Evolutionary conservation across 2,113 vertebrate species (phyloP).

Genomic region (Osmerus eperlanus): DNA sequence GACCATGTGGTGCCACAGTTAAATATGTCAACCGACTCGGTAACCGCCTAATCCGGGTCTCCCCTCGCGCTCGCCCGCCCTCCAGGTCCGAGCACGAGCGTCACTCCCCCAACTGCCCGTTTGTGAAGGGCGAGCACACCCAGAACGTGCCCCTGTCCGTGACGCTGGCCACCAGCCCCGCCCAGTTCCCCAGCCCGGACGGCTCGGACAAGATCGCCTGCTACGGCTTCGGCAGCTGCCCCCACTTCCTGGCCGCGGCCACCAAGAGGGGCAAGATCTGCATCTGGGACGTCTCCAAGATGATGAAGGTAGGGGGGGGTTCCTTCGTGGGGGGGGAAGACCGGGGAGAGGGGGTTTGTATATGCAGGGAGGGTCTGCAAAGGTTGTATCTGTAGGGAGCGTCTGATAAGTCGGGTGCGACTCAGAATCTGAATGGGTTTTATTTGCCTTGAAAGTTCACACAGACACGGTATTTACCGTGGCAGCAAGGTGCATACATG

Average conservation of each 20-base stretch:
- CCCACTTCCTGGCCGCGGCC: constrained; percentile 94
- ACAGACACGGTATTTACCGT: too few species aligned
- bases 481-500: too few species aligned
- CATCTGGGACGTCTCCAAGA: constrained; percentile 98
- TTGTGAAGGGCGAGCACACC: constrained; percentile 98
- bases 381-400: too few species aligned
- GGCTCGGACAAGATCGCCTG: constrained; percentile 93
- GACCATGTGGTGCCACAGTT: too few species aligned
- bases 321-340: not conserved
- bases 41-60: too few species aligned
- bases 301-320: constrained; percentile 87
- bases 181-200: constrained; percentile 91
- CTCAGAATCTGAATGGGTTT: too few species aligned
- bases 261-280: constrained; percentile 97
- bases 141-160: constrained; percentile 98
- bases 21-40: too few species aligned
- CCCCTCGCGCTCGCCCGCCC: too few species aligned
- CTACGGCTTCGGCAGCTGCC: constrained; percentile 96
- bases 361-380: too few species aligned
- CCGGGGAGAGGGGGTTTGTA: too few species aligned
- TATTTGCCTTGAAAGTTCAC: too few species aligned
- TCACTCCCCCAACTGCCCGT: constrained; percentile 98
- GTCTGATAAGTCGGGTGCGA: too few species aligned
- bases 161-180: constrained; percentile 94
- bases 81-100: constrained; percentile 96